Conservation (phyloP, 2,797 vertebrate species). For the Poecilia velifera region DNA sequence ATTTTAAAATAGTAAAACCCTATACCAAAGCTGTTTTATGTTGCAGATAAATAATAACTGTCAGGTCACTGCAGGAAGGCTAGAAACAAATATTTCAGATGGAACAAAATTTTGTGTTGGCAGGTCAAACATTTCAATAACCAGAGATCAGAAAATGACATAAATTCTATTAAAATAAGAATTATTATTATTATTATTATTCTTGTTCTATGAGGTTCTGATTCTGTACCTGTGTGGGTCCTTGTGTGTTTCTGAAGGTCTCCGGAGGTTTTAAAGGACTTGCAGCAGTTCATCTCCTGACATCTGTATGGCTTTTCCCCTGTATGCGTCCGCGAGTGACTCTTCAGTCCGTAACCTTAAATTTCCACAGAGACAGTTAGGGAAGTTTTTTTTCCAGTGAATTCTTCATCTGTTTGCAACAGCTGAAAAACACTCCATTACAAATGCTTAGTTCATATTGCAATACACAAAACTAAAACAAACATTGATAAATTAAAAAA, state of each 20-base stretch:
- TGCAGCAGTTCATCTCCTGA: slow-evolving; percentile 95
- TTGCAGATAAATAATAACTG: not conserved
- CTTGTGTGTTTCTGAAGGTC: slow-evolving; percentile 98
- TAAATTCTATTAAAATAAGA: not conserved
- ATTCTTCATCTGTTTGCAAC: not conserved
- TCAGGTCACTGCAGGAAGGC: not conserved
- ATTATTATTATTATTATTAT: no score
- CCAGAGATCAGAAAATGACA: not conserved
- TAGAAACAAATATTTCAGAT: not conserved
- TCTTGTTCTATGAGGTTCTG: not conserved
- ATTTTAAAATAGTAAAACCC: not conserved
- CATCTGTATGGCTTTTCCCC: slow-evolving; percentile 98
- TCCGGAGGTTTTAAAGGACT: slow-evolving; percentile 98
- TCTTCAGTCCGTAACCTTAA: slow-evolving; percentile 95
- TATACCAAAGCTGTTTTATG: not conserved
- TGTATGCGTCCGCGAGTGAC: slow-evolving; percentile 96
- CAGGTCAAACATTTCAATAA: not conserved
- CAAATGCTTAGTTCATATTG: no score
- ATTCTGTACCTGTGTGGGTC: slow-evolving; percentile 93
- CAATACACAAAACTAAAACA: no score
- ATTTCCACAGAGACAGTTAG: slow-evolving; percentile 11
- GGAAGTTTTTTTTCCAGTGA: not conserved
- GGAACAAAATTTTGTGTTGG: not conserved
- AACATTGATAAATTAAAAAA: no score
- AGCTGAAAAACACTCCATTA: not conserved